phyloP scores from a whole-genome alignment of 1,140 invertebrate species.

The Drosophila dunni region DNA sequence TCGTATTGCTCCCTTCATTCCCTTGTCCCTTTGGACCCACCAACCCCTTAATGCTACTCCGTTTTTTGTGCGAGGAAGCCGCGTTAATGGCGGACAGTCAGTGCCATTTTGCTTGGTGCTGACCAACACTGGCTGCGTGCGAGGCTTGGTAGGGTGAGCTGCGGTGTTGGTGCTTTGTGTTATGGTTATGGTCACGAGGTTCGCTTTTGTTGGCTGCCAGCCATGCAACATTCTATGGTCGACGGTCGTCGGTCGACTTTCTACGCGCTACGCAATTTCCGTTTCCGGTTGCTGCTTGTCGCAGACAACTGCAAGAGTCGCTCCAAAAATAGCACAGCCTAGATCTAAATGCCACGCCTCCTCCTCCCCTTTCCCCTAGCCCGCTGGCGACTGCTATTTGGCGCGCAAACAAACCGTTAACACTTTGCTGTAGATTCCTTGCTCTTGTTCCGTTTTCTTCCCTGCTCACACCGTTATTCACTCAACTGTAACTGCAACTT shows the following conservation, averaged over 20 bases:
- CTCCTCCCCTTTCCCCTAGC: conserved; percentile 10
- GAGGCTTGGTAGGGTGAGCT: neutral
- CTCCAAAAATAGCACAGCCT: conserved; percentile 24
- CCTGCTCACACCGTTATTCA: conserved; percentile 3
- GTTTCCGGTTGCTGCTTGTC: conserved; percentile 71
- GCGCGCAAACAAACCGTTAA: conserved; percentile 79
- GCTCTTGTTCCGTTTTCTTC: conserved; percentile 8
- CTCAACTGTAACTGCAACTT: conserved; percentile 62
- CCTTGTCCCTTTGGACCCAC: neutral
- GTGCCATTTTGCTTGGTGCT: conserved; percentile 42
- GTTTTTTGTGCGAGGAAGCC: conserved; percentile 12
- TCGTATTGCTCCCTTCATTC: neutral
- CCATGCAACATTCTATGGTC: conserved; percentile 55
- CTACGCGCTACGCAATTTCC: conserved; percentile 77
- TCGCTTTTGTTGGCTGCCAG: conserved; percentile 31
- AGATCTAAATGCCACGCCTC: conserved; percentile 57
- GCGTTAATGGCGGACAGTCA: conserved; percentile 65
- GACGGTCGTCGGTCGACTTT: conserved; percentile 3
- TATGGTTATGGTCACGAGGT: conserved; percentile 48
- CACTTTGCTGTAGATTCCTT: conserved; percentile 61
- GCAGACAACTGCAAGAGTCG: conserved; percentile 62
- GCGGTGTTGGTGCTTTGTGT: conserved; percentile 38
- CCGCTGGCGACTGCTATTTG: conserved; percentile 49
- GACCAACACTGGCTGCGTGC: neutral
- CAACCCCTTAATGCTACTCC: neutral